Conservation (phyloP, 1,140 invertebrate genomes). For the Telenomus remus region DNA sequence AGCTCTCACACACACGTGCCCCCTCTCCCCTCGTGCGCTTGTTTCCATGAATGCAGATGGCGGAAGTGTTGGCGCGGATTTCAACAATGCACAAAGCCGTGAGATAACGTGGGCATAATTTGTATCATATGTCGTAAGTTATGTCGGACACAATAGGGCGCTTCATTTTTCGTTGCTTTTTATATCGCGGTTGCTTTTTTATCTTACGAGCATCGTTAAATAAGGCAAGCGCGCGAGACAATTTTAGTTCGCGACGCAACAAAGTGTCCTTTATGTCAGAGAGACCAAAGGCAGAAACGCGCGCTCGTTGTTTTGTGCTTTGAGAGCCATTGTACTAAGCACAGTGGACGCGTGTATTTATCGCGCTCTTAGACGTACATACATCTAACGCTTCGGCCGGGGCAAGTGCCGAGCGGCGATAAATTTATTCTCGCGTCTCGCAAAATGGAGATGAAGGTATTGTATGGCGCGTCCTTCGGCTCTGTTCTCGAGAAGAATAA, state of each 20-base stretch:
- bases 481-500: slow-evolving; percentile 60
- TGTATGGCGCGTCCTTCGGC: slow-evolving; percentile 61
- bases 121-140: slow-evolving; percentile 57
- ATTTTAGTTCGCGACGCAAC: slow-evolving; percentile 51
- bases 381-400: slow-evolving; percentile 54
- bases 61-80: slow-evolving; percentile 30
- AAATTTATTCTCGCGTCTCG: slow-evolving; percentile 64
- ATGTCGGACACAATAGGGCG: slow-evolving; percentile 48
- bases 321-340: slow-evolving; percentile 57
- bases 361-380: slow-evolving; percentile 59
- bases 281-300: slow-evolving; percentile 42
- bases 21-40: too few species aligned
- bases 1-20: not conserved
- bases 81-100: slow-evolving; percentile 51
- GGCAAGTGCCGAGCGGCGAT: slow-evolving; percentile 54
- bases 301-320: slow-evolving; percentile 50
- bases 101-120: slow-evolving; percentile 50
- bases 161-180: slow-evolving; percentile 20
- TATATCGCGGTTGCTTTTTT: slow-evolving; percentile 7
- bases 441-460: slow-evolving; percentile 64
- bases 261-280: slow-evolving; percentile 60
- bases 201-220: slow-evolving; percentile 24
- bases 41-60: slow-evolving; percentile 26
- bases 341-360: slow-evolving; percentile 56
- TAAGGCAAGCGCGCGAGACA: slow-evolving; percentile 47